A percentile compares a stretch with the other conserved stretches of the same genome.
Evolutionary conservation across 2,113 vertebrate species (phyloP).

Genomic region (Platichthys flesus): DNA sequence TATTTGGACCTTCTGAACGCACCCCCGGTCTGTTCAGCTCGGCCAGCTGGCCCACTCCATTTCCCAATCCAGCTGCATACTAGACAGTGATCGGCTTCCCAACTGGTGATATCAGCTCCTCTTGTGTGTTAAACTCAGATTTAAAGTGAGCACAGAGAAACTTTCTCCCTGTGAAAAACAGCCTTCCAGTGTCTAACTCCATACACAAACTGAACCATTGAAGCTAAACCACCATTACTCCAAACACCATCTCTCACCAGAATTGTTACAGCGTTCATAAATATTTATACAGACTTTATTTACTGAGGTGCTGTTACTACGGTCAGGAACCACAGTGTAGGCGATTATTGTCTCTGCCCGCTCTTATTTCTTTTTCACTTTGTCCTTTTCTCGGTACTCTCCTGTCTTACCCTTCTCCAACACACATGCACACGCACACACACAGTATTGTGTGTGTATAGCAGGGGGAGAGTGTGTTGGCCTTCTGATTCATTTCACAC

Average conservation of each 20-base stretch:
- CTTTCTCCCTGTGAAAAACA: background rate
- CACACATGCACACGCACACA: background rate
- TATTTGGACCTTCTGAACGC: too few species aligned
- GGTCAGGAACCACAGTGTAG: conserved; percentile 8
- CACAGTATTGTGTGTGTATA: conserved; percentile 22
- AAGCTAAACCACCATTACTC: conserved; percentile 6
- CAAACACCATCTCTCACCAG: conserved; percentile 12
- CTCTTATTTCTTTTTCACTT: conserved; percentile 18
- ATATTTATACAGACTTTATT: conserved; percentile 51
- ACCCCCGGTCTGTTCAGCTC: too few species aligned
- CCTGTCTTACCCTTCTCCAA: background rate
- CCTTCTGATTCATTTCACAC: conserved; percentile 79
- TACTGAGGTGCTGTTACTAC: conserved; percentile 16
- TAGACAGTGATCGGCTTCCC: background rate
- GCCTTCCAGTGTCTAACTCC: background rate
- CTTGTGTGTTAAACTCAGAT: too few species aligned
- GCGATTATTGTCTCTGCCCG: conserved; percentile 24
- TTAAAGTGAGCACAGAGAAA: too few species aligned
- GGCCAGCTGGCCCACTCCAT: too few species aligned
- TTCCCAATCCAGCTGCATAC: too few species aligned
- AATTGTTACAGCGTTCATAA: conserved; percentile 25
- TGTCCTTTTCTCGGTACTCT: conserved; percentile 29
- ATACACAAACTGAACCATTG: conserved; percentile 11
- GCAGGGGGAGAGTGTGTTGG: conserved; percentile 52
- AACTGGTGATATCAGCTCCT: too few species aligned